Conservation (phyloP, 2,113 vertebrate genomes). For the Phrynosoma platyrhinos region DNA sequence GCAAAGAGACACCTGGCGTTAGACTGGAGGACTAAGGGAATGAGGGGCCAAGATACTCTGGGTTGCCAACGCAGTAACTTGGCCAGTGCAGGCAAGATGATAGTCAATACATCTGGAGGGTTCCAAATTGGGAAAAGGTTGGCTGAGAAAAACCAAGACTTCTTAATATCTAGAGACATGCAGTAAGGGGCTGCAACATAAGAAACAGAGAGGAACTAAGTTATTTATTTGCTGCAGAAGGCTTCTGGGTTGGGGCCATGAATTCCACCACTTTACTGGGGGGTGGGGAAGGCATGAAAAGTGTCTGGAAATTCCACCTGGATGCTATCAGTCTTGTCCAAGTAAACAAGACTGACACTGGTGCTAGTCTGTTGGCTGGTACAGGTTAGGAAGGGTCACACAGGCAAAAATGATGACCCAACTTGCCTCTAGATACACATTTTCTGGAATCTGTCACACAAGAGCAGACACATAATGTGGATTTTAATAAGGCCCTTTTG, state of each 20-base stretch:
- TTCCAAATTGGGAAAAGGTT: neutral
- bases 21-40: too few relatives aligned
- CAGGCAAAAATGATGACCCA: constrained; percentile 91
- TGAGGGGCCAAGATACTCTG: too few relatives aligned
- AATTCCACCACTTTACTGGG: constrained; percentile 60
- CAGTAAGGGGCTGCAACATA: neutral
- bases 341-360: constrained; percentile 98
- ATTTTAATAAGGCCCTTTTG: constrained; percentile 66
- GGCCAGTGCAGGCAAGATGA: too few relatives aligned
- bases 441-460: constrained; percentile 96
- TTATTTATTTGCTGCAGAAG: constrained; percentile 39
- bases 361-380: constrained; percentile 91
- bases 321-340: constrained; percentile 95
- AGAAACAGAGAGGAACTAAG: neutral
- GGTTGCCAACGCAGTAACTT: neutral
- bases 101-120: neutral
- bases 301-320: constrained; percentile 89
- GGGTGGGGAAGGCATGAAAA: neutral
- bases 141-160: neutral
- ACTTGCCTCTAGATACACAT: constrained; percentile 87
- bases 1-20: too few relatives aligned
- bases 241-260: constrained; percentile 33
- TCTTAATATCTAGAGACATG: neutral
- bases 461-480: constrained; percentile 84
- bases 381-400: constrained; percentile 94